Evolutionary conservation across 2,888 invertebrate genomes (phyloP), one percentile per base, ranked within the genome.

Genomic region (Andrena dorsata): DNA sequence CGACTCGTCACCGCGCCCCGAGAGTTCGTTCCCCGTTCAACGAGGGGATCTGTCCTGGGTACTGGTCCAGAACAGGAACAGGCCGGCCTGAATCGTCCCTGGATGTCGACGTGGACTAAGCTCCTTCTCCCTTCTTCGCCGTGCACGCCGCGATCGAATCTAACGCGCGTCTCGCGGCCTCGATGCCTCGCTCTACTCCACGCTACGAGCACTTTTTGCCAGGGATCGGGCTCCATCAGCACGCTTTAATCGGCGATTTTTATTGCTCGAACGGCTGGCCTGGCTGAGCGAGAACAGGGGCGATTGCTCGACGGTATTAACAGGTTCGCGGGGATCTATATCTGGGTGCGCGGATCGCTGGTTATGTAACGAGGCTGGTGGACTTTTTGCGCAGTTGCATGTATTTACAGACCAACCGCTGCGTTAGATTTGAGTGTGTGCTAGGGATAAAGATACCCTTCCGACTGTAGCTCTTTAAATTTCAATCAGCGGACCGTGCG

Each of bases 21-120:
- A 74, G 86, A 88, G 86, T 86, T 88, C 88, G 86, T 88, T 88
- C 86, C 80, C 77, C 86, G 88, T 58, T 78, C 13, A 68, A 76
- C 76, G 73, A 72, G 82, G 75, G 79, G 84, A 80, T 86, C 73
- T 41, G 86, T 80, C 68, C 80, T 49, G 58, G 28, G 80, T 84
- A 86, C 80, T 73, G 84, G 68, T 85, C 76, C 87, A 82, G 85
- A 85, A 85, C 82, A 85, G 82, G 82, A 86, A 84, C 87, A 66
- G 71, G 71, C 53, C 47, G 51, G 41, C 32, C 60, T 74, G 82
- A 75, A 81, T 73, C 81, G 72, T 73, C 64, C 64, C 78, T 73
- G 76, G 82, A 82, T 73, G 47, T 65, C 68, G 70, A 32, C 10
- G 60, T 63, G 41, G 70, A 66, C 56, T 64, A 64, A 64, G 32